These are phyloP conservation scores for Pseudachorutes palmiensis DNA, from an alignment of 1,140 invertebrate genomes.

Conservation along the genomic window DNA sequence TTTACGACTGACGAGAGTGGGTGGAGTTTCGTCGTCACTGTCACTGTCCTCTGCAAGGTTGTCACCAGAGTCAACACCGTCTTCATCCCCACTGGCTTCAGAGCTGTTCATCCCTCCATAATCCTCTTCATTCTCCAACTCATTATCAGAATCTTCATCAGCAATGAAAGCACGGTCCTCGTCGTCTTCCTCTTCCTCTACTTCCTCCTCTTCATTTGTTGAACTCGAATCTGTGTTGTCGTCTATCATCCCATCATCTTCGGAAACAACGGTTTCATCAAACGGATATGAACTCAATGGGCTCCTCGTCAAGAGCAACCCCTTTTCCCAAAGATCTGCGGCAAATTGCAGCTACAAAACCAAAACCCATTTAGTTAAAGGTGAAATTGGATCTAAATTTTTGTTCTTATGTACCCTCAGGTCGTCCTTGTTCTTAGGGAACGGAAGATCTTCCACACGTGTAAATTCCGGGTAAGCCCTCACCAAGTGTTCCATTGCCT, in stretches of 20 bases:
- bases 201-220: conserved; percentile 8
- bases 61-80: conserved; percentile 6
- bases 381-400: conserved; percentile 32
- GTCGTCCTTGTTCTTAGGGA: conserved; percentile 43
- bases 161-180: not conserved
- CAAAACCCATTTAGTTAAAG: conserved; percentile 7
- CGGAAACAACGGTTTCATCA: conserved; percentile 17
- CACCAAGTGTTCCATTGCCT: conserved; percentile 62
- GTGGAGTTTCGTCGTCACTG: conserved; percentile 1
- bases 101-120: conserved; percentile 1
- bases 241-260: conserved; percentile 14
- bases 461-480: conserved; percentile 66
- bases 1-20: not conserved
- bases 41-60: not conserved
- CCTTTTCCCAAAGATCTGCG: conserved; percentile 61
- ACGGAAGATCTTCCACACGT: conserved; percentile 59
- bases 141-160: conserved; percentile 6
- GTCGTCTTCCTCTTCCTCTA: conserved; percentile 15
- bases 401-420: conserved; percentile 49
- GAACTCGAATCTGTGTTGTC: not conserved
- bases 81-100: not conserved
- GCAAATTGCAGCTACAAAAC: conserved; percentile 49
- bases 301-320: conserved; percentile 23
- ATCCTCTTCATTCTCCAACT: conserved; percentile 2
- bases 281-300: not conserved